A percentile compares a stretch with the other conserved stretches of the same genome.
phyloP scores from a whole-genome alignment of 2,113 vertebrate species.

The Epinephelus lanceolatus region DNA sequence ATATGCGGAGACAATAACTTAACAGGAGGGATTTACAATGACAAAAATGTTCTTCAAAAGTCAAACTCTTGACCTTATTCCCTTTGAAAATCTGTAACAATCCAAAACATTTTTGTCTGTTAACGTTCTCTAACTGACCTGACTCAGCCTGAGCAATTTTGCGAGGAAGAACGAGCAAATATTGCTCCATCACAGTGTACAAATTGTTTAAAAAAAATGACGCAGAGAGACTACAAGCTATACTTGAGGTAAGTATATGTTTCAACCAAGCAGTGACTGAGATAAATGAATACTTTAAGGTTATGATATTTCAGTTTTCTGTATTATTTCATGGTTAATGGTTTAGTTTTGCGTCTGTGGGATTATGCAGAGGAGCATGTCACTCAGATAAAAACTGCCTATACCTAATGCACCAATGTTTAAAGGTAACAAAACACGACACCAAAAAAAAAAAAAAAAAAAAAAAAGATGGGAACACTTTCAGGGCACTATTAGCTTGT shows the following conservation, averaged over 20 bases:
- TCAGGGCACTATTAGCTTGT: slow-evolving; percentile 47
- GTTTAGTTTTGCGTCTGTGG: slow-evolving; percentile 22
- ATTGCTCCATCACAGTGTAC: slow-evolving; percentile 65
- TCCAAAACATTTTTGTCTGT: slow-evolving; percentile 3
- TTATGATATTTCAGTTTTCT: slow-evolving; percentile 48
- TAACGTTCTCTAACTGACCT: slow-evolving; percentile 1
- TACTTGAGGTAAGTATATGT: slow-evolving; percentile 23
- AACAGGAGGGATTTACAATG: slow-evolving; percentile 36
- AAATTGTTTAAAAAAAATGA: slow-evolving; percentile 45
- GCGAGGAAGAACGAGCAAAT: slow-evolving; percentile 51
- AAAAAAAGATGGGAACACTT: slow-evolving; percentile 40
- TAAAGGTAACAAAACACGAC: slow-evolving; percentile 20
- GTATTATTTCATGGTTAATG: slow-evolving; percentile 19
- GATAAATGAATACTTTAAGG: slow-evolving; percentile 52
- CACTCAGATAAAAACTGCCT: slow-evolving; percentile 21
- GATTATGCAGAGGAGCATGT: slow-evolving; percentile 21
- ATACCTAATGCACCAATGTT: slow-evolving; percentile 23
- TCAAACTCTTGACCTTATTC: slow-evolving; percentile 36
- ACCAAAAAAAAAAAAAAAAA: neutral
- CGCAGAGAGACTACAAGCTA: slow-evolving; percentile 35
- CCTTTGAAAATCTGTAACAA: slow-evolving; percentile 41
- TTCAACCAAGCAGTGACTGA: slow-evolving; percentile 38
- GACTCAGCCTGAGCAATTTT: slow-evolving; percentile 51
- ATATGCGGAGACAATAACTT: slow-evolving; percentile 36
- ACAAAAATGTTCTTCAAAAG: slow-evolving; percentile 29